phyloP scores from a whole-genome alignment of 2,113 vertebrate species.

The Carlito syrichta region DNA sequence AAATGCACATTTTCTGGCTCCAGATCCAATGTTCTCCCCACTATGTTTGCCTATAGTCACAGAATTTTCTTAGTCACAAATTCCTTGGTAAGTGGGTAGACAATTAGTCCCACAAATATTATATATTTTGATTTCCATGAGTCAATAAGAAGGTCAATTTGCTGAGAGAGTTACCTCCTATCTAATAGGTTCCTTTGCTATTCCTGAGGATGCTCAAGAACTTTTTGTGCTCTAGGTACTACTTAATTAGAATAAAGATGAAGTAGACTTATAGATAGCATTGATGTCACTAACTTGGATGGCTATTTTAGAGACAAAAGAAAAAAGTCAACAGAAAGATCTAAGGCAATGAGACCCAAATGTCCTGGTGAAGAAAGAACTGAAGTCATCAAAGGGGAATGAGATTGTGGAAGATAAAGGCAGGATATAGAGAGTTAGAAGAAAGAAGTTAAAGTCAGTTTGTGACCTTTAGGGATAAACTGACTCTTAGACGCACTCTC shows the following conservation, averaged over 20 bases:
- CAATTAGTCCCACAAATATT: background rate
- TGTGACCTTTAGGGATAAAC: background rate
- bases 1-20: background rate
- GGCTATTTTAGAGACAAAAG: background rate
- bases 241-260: background rate
- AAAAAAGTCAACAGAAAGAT: background rate
- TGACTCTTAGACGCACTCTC: background rate
- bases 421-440: background rate
- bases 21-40: background rate
- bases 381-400: background rate
- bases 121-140: background rate
- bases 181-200: background rate
- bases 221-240: background rate
- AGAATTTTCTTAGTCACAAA: background rate
- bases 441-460: background rate
- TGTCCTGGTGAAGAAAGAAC: background rate
- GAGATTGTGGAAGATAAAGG: background rate
- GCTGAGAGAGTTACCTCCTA: background rate
- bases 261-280: background rate
- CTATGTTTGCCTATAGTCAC: background rate
- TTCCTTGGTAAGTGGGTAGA: background rate
- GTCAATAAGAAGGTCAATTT: background rate
- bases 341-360: background rate
- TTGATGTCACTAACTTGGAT: background rate
- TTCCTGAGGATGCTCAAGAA: background rate